A percentile compares a stretch with the other conserved stretches of the same genome.
phyloP scores from a whole-genome alignment of 2,797 vertebrate species.

The Lagocephalus sceleratus region DNA sequence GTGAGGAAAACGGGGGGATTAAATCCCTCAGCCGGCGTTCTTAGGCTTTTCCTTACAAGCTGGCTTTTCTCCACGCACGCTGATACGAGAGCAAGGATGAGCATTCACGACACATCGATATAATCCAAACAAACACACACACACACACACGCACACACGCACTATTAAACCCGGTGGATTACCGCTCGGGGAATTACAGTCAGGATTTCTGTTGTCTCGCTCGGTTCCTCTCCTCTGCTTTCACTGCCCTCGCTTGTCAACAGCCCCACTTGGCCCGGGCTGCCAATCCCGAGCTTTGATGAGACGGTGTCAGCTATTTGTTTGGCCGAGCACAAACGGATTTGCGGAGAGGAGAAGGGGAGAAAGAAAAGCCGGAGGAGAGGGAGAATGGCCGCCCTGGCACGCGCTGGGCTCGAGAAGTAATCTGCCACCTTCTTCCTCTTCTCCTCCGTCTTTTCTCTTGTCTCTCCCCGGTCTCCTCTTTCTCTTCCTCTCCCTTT shows the following conservation, averaged over 20 bases:
- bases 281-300: constrained; percentile 75
- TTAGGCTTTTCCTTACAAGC: constrained; percentile 59
- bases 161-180: constrained; percentile 77
- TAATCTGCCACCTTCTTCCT: constrained; percentile 76
- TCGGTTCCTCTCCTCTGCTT: constrained; percentile 64
- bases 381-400: constrained; percentile 56
- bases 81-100: constrained; percentile 64
- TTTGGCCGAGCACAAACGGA: constrained; percentile 69
- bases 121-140: constrained; percentile 64
- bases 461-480: constrained; percentile 60
- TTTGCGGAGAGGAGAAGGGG: constrained; percentile 55
- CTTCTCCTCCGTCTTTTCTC: constrained; percentile 39
- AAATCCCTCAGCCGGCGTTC: constrained; percentile 67
- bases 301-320: constrained; percentile 75
- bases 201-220: constrained; percentile 66
- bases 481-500: constrained; percentile 29
- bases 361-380: constrained; percentile 51
- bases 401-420: constrained; percentile 58
- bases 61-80: constrained; percentile 58
- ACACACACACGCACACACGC: constrained; percentile 34
- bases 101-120: constrained; percentile 70
- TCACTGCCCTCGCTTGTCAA: constrained; percentile 74
- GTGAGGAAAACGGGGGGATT: constrained; percentile 74
- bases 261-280: constrained; percentile 74
- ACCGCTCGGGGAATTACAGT: constrained; percentile 76